Evolutionary conservation across 2,113 vertebrate species (phyloP), one percentile per base, ranked within the genome.

Genomic region (Macaca mulatta): DNA sequence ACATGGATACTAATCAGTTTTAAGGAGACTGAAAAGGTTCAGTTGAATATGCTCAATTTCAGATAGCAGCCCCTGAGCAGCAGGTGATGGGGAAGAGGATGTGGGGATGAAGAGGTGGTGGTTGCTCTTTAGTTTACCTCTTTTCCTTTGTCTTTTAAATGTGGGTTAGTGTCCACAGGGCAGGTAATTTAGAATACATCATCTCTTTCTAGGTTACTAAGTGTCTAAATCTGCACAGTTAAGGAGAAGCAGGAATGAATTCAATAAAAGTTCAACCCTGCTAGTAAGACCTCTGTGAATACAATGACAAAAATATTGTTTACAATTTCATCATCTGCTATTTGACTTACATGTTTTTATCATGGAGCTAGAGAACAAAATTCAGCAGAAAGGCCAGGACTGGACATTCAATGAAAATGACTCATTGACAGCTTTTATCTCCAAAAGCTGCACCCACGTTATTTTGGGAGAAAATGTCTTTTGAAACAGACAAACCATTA

Each of bases 401-500:
- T 32, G 6, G 40, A 59, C 30, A 70, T 40, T 59, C 32, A 82
- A 7, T 83, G 45, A 83, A 88, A 93, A 69, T 48, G 13, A 4
- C 13, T 94, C 16, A 35, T 43, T 92, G 23, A 45, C 43, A 52
- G 0, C 0, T 92, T 89, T 89, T 50, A 64, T 52, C 45, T 96
- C 55, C 17, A 45, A 97, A 96, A 64, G 1, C 14, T 67, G 87
- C 57, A 52, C 25, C 23, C 14, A 74, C 40, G 43, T 38, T 70
- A 93, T 55, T 57, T 18, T 30, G 3, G 30, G 18, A 52, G 40
- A 86, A 89, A 86, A 35, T 30, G 61, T 4, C 3, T 92, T 96
- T 87, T 40, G 30, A 96, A 92, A 90, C 18, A 50, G 55, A 70
- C 52, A 80, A 85, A 43, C 27, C 14, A 84, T 43, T 52, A 88